phyloP scores from a whole-genome alignment of 2,888 invertebrate species.

The Andricus curvator region DNA sequence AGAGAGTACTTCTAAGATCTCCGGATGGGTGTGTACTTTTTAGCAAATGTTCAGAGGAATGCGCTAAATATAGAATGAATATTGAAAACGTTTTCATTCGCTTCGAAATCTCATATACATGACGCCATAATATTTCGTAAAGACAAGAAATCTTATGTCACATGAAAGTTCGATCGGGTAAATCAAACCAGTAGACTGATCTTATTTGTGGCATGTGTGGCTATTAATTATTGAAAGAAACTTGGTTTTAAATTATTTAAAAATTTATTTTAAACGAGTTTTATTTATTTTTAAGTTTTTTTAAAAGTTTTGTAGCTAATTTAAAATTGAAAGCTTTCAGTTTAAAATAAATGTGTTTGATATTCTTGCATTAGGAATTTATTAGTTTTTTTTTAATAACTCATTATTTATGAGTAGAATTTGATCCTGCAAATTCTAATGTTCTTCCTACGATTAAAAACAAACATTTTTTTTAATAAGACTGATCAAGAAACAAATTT shows the following conservation, averaged over 20 bases:
- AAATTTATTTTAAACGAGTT: not conserved
- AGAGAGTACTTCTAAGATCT: not conserved
- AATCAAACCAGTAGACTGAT: not conserved
- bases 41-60: slow-evolving; percentile 21
- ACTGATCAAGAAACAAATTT: not conserved
- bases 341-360: no score
- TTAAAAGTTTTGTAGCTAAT: no score
- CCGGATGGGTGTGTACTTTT: not conserved
- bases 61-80: slow-evolving; percentile 32
- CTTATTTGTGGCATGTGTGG: not conserved
- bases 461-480: no score
- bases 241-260: not conserved
- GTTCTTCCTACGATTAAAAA: no score
- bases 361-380: no score
- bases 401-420: no score
- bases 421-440: no score
- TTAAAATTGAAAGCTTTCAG: no score
- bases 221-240: not conserved
- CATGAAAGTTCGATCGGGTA: slow-evolving; percentile 12
- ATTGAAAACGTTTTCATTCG: slow-evolving; percentile 12
- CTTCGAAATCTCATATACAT: slow-evolving; percentile 32
- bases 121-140: slow-evolving; percentile 33
- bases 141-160: slow-evolving; percentile 31
- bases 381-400: no score
- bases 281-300: no score